A percentile compares a stretch with the other conserved stretches of the same genome.
phyloP scores from a whole-genome alignment of 2,888 invertebrate species.

The Sarcophaga subvicina region DNA sequence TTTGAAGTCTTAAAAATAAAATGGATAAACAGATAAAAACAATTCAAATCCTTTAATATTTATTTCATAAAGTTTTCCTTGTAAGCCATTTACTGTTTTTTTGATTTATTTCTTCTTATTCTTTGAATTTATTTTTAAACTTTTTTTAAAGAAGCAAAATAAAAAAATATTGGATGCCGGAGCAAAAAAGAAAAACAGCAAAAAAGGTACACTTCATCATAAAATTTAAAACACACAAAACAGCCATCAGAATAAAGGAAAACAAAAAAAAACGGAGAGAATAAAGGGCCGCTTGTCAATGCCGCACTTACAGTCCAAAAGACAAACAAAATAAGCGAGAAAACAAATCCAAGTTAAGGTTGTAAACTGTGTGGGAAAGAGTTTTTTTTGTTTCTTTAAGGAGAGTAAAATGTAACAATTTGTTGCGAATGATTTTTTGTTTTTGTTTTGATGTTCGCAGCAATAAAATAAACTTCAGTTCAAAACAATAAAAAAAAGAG shows the following conservation, averaged over 20 bases:
- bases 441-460: slow-evolving; percentile 15
- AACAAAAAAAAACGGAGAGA: slow-evolving; percentile 29
- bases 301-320: not conserved
- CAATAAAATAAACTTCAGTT: slow-evolving; percentile 36
- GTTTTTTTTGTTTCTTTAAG: not conserved
- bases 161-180: not conserved
- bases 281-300: slow-evolving; percentile 39
- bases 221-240: slow-evolving; percentile 30
- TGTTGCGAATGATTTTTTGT: slow-evolving; percentile 49
- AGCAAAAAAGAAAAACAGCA: no score
- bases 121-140: not conserved
- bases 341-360: not conserved
- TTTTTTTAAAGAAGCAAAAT: slow-evolving; percentile 1
- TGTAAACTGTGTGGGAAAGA: not conserved
- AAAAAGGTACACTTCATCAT: not conserved
- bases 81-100: slow-evolving; percentile 7
- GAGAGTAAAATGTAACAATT: slow-evolving; percentile 27
- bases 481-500: not conserved
- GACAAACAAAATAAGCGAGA: not conserved
- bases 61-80: slow-evolving; percentile 25
- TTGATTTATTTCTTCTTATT: not conserved
- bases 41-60: slow-evolving; percentile 25
- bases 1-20: not conserved
- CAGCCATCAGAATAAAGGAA: not conserved
- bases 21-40: not conserved